Evolutionary conservation across 2,113 vertebrate species (phyloP).

Genomic region (Mirounga angustirostris): DNA sequence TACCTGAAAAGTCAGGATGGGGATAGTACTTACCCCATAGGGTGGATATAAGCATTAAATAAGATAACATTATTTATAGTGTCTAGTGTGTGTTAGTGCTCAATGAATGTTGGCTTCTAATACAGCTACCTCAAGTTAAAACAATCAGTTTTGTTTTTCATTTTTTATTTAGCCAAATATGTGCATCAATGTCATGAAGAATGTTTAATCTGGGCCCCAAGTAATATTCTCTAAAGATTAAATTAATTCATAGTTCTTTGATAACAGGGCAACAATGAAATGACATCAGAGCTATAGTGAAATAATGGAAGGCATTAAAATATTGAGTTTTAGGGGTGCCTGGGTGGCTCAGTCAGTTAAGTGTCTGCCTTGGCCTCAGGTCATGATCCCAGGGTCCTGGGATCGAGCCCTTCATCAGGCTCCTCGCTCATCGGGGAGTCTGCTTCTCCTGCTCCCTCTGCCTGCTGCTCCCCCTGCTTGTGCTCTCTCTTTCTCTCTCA

Average conservation of each 20-base stretch:
- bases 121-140: neutral
- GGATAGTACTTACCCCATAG: neutral
- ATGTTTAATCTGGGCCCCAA: neutral
- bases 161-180: slow-evolving; percentile 8
- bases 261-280: neutral
- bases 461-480: neutral
- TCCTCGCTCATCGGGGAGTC: neutral
- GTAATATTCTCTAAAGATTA: neutral
- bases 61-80: neutral
- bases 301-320: neutral
- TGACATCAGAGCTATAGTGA: neutral
- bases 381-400: neutral
- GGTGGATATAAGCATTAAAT: neutral
- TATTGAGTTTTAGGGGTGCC: neutral
- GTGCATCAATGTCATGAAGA: neutral
- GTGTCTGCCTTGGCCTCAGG: neutral
- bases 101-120: neutral
- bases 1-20: neutral
- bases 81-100: neutral
- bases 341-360: neutral
- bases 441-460: neutral
- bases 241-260: neutral
- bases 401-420: neutral
- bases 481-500: neutral
- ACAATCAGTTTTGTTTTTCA: neutral